A percentile compares a stretch with the other conserved stretches of the same genome.
These are phyloP conservation scores for Drosophila paracracens DNA, from an alignment of 2,888 invertebrate species.

Conservation along the genomic window DNA sequence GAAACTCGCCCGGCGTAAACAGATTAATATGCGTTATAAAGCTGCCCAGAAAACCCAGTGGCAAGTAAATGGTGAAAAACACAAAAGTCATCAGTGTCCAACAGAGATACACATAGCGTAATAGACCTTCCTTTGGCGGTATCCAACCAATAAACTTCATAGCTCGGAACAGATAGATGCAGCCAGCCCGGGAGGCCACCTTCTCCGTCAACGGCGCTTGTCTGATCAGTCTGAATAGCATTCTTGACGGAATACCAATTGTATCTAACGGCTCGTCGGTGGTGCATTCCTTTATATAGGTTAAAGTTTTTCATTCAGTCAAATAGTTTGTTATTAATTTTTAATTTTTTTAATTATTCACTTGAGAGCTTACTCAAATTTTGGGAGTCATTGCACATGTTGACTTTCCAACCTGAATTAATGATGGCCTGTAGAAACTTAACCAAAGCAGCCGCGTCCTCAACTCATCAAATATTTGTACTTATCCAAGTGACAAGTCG, in stretches of 20 bases:
- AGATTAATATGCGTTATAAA: conserved; percentile 57
- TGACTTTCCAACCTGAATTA: no score
- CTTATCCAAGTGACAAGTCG: no score
- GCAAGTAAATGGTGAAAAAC: conserved; percentile 50
- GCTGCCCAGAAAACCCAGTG: conserved; percentile 59
- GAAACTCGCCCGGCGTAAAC: conserved; percentile 67
- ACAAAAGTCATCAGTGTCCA: conserved; percentile 56
- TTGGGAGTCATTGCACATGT: no score
- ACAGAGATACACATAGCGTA: conserved; percentile 52
- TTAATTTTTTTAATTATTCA: conserved; percentile 58
- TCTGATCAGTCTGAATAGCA: conserved; percentile 60
- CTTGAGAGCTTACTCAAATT: conserved; percentile 51
- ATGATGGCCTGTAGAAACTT: no score
- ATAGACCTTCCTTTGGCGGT: conserved; percentile 47
- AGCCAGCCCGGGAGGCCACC: conserved; percentile 53
- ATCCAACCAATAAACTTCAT: conserved; percentile 67
- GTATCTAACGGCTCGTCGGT: conserved; percentile 3
- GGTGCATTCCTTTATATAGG: conserved; percentile 48
- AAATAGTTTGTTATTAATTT: conserved; percentile 55
- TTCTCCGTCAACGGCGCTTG: conserved; percentile 51
- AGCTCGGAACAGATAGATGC: conserved; percentile 56
- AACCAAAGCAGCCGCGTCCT: no score
- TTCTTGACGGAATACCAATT: conserved; percentile 6
- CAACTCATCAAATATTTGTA: no score
- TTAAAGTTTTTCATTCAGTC: conserved; percentile 44